Evolutionary conservation across 2,113 vertebrate species (phyloP).

Genomic region (Dasyornis broadbenti): DNA sequence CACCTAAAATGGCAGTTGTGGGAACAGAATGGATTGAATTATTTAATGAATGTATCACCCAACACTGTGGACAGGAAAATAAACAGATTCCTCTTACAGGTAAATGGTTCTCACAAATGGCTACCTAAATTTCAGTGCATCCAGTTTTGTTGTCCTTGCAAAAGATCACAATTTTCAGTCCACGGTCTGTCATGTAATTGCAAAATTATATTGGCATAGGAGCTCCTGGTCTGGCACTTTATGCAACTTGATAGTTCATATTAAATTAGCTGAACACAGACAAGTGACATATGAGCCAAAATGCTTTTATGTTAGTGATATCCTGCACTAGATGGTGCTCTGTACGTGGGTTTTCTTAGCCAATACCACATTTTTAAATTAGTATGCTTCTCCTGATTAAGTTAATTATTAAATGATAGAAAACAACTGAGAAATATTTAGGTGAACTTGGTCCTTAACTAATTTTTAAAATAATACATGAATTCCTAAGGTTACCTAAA

Average conservation of each 20-base stretch:
- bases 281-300: background rate
- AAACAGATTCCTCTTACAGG: background rate
- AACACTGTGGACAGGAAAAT: background rate
- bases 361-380: background rate
- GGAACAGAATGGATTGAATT: background rate
- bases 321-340: conserved; percentile 32
- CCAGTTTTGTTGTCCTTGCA: background rate
- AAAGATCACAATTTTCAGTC: background rate
- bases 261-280: background rate
- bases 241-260: background rate
- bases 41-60: background rate
- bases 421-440: background rate
- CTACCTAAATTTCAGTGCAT: background rate
- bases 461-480: background rate
- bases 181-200: background rate
- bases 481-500: background rate
- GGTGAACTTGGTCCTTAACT: background rate
- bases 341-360: background rate
- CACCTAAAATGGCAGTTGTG: background rate
- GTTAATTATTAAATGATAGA: background rate
- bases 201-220: background rate
- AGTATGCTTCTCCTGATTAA: background rate
- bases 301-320: background rate
- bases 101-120: background rate
- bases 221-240: background rate